Evolutionary conservation across 2,888 invertebrate species (phyloP), one percentile per base, ranked within the genome.

Genomic region (Oligia fasciuncula): DNA sequence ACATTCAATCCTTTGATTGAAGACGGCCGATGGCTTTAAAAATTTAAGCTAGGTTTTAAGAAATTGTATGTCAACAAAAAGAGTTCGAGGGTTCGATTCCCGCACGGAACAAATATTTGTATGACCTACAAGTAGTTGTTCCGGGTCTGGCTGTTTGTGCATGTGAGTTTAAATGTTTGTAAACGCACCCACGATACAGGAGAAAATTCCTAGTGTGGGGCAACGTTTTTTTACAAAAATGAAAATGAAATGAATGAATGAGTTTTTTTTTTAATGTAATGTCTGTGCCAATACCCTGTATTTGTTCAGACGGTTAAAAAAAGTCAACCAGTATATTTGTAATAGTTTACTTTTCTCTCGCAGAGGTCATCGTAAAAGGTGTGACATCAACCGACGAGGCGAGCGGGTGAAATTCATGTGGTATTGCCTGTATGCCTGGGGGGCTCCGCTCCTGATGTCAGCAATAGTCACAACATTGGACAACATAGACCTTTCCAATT

Each of bases 401-500:
- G 84, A 88, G 8, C 23, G 66, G 0, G 81, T 86, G 19, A 93
- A 93, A 79, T 93, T 93, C 70, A 4, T 83, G n/a, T 87, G 90
- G 84, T 94, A 94, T 77, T 87, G 89, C 17, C n/a, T 88, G 4
- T 93, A 90, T 70, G 93, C 90, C 1, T 94, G 87, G 85, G 93
- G 93, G 0, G 49, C 51, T 5, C 90, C 93, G 0, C 68, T 90
- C 0, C 57, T 85, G 6, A 68, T 85, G 29, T 73, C 83, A 19
- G 5, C 23, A 0, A 57, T 71, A 29, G 85, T 62, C 35, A 82
- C 76, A 9, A 46, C 0, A 40, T 17, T 83, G 23, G 83, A 83
- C 46, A 83, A 83, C 65, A 77, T 92, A 87, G 57, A 85, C 40
- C 35, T 85, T 49, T 63, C 74, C 19, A n/a, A 63, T 4, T 14